These are phyloP conservation scores for Sesamia nonagrioides DNA, from an alignment of 1,140 invertebrate genomes.

Conservation along the genomic window DNA sequence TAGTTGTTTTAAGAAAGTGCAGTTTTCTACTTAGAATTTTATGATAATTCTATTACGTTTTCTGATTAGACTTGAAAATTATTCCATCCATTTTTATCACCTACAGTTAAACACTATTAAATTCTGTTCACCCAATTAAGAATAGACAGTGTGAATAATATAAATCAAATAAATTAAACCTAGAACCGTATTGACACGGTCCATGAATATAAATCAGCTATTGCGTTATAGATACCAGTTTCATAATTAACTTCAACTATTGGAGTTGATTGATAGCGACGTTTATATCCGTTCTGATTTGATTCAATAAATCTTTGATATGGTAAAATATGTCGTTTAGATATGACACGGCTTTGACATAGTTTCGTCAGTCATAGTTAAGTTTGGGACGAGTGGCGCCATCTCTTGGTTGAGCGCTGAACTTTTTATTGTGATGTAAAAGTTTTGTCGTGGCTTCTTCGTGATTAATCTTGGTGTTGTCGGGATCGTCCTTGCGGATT, in stretches of 20 bases:
- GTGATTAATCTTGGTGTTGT: background rate
- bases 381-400: conserved; percentile 64
- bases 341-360: conserved; percentile 79
- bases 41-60: too few relatives aligned
- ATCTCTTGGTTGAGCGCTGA: conserved; percentile 60
- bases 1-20: too few relatives aligned
- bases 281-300: conserved; percentile 58
- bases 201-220: conserved; percentile 48
- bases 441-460: background rate
- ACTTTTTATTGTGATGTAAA: conserved; percentile 31
- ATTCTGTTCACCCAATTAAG: conserved; percentile 36
- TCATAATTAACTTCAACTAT: conserved; percentile 49
- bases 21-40: too few relatives aligned
- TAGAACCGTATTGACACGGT: conserved; percentile 39
- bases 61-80: too few relatives aligned
- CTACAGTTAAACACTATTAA: background rate
- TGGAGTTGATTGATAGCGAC: conserved; percentile 52
- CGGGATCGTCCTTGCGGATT: background rate
- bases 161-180: conserved; percentile 38
- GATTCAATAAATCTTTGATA: conserved; percentile 68
- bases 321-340: conserved; percentile 69
- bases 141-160: conserved; percentile 39
- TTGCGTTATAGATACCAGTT: conserved; percentile 39
- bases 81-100: background rate
- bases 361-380: conserved; percentile 56